Base-by-base conservation (phyloP, 2,888 invertebrate genomes). In the Caenorhabditis sp. region DNA sequence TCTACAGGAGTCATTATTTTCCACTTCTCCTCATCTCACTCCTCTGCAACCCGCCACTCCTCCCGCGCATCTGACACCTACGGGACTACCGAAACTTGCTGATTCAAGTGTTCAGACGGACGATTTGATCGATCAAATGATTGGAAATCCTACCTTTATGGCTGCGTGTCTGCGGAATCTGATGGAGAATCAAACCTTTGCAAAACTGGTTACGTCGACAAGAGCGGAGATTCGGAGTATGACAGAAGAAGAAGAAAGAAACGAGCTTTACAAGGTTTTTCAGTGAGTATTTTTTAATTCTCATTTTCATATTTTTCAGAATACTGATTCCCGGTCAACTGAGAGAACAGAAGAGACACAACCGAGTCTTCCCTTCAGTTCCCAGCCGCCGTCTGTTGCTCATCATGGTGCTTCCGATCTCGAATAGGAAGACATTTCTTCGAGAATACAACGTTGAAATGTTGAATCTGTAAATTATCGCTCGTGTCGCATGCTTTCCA, bases 31-130 rank as follows among this genome's bases (percentile, higher is more conserved):
- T 6, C 9, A 32, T 9, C 4, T 9, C 32, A 32, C 9, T 9
- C 9, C 32, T 9, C 50, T 13, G 9, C 22, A 26, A 8, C 4
- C 53, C 4, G 1, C 20, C 4, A 8, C 53, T 26, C 13, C 24
- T 5, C 32, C 56, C 32, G 32, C 20, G 2, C 50, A 15, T 2
- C 55, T 26, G 40, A 24, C 35, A 40, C 40, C 40, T 9, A 40
- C 9, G 5, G 11, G 11, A 15, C 11, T 15, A 5, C 40, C 40
- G 32, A 4, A 32, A 37, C 35, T 15, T 4, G 18, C 44, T 1
- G 22, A 60, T 22, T 15, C 11, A 15, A 44, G 40, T 37, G 22
- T 40, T 9, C 60, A 60, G 24, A 60, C 60, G 9, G 60, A 60
- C 60, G 60, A 60, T n/a, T 22, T 40, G 15, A 8, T 44, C 2